Evolutionary conservation across 1,140 invertebrate species (phyloP), one percentile per base, ranked within the genome.

Genomic region (Thereuonema tuberculata): DNA sequence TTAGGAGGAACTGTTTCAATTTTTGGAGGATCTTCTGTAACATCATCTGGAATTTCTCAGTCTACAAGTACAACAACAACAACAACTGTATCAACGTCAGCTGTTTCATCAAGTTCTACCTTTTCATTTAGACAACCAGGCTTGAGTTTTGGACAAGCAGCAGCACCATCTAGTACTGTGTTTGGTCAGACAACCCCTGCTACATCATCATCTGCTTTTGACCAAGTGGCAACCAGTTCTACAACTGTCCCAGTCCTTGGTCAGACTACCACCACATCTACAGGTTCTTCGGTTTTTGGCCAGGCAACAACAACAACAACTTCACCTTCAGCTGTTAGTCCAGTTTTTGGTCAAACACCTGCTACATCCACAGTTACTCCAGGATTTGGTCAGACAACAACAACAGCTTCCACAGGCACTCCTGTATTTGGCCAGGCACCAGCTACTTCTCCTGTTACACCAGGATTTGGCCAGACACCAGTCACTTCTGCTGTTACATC

Each of bases 281-380:
- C 53, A 55, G 14, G 9, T 9, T 14, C 53, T 3, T 14, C 5
- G 12, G 76, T 1, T 85, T 75, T 56, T 82, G 75, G 0, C 71
- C 73, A 1, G 74, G 74, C 66, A 87, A 83, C 64, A 87, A 87
- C 66, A 81, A 85, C 62, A 17, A 12, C 27, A 28, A 9, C 9
- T 26, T 14, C 5, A 55, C 3, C 21, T 55, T 9, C 49, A 24
- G n/a, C n/a, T n/a, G n/a, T n/a, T n/a, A n/a, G n/a, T n/a, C n/a
- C n/a, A n/a, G 23, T 15, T 52, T 52, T 24, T 52, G 49, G 49
- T 43, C 37, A 43, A n/a, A 43, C 12, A 43, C n/a, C n/a, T n/a
- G n/a, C n/a, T n/a, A n/a, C n/a, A n/a, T n/a, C n/a, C n/a, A n/a
- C n/a, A n/a, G n/a, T n/a, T n/a, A n/a, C n/a, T n/a, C 37, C 37